A percentile compares a stretch with the other conserved stretches of the same genome.
phyloP scores from a whole-genome alignment of 2,113 vertebrate species.

The Corythornis cristatus region DNA sequence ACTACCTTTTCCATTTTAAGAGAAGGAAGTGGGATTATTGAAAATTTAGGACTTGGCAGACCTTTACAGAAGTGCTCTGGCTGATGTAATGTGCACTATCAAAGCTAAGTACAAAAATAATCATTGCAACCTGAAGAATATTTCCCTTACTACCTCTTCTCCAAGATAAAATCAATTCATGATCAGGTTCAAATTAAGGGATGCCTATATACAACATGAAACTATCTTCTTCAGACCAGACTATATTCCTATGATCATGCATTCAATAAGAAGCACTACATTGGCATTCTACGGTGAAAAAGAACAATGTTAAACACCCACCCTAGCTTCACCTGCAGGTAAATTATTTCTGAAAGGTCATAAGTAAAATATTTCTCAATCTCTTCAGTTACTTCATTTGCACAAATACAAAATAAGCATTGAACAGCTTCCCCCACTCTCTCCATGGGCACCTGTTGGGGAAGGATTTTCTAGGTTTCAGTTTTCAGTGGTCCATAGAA shows the following conservation, averaged over 20 bases:
- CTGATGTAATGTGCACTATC: not conserved
- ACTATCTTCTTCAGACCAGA: not conserved
- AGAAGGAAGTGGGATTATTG: slow-evolving; percentile 74
- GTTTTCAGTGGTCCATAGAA: too few relatives aligned
- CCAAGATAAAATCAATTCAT: slow-evolving; percentile 29
- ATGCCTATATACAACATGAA: not conserved
- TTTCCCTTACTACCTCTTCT: not conserved
- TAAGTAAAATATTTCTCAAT: too few relatives aligned
- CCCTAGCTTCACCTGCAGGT: too few relatives aligned
- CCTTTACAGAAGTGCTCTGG: slow-evolving; percentile 24
- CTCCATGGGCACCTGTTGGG: too few relatives aligned
- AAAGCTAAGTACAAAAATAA: slow-evolving; percentile 13
- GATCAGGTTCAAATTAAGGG: not conserved
- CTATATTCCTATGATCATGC: not conserved
- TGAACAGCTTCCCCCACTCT: too few relatives aligned
- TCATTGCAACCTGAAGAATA: not conserved
- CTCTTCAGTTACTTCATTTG: too few relatives aligned
- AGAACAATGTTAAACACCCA: not conserved
- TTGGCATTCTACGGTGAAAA: not conserved
- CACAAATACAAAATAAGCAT: too few relatives aligned
- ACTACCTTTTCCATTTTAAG: slow-evolving; percentile 65
- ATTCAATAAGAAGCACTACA: not conserved
- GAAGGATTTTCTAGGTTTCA: too few relatives aligned
- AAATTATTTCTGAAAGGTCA: too few relatives aligned
- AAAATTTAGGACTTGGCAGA: slow-evolving; percentile 51